phyloP scores from a whole-genome alignment of 2,888 invertebrate species.

The Nezara viridula region DNA sequence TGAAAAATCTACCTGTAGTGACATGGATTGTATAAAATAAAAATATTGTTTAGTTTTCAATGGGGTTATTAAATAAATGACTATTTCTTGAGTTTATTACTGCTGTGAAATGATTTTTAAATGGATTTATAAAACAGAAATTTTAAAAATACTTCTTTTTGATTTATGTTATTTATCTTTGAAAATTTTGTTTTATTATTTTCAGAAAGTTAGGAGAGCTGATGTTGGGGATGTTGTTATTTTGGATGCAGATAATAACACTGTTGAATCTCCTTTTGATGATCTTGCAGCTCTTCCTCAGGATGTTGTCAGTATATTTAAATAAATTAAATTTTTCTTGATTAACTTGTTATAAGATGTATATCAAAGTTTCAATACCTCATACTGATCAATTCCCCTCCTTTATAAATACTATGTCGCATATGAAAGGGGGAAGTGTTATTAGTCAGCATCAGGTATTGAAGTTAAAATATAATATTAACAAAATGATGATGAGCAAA shows the following conservation, averaged over 20 bases:
- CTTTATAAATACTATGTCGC: too few relatives aligned
- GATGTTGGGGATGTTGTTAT: slow-evolving; percentile 96
- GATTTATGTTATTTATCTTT: slow-evolving; percentile 65
- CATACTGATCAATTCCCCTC: too few relatives aligned
- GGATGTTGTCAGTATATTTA: slow-evolving; percentile 80
- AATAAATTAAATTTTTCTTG: not conserved
- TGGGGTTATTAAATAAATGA: too few relatives aligned
- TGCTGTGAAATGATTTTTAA: not conserved
- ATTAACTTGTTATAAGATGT: not conserved
- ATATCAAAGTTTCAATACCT: too few relatives aligned
- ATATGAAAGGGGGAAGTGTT: too few relatives aligned
- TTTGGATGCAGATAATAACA: slow-evolving; percentile 92
- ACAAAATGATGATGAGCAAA: too few relatives aligned
- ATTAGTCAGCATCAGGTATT: too few relatives aligned
- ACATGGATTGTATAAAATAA: too few relatives aligned
- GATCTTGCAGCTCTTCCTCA: slow-evolving; percentile 91
- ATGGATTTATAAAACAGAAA: not conserved
- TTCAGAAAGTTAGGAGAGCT: slow-evolving; percentile 79
- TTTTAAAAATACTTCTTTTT: not conserved
- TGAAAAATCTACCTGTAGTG: too few relatives aligned
- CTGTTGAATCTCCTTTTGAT: slow-evolving; percentile 87
- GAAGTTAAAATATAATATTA: too few relatives aligned
- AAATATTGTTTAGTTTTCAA: too few relatives aligned
- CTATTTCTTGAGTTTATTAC: not conserved
- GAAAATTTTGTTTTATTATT: slow-evolving; percentile 48